Percentiles rank a stretch among this genome's conserved stretches.
Evolutionary conservation across 2,797 vertebrate species (phyloP).

Genomic region (Enteromius anoplus): DNA sequence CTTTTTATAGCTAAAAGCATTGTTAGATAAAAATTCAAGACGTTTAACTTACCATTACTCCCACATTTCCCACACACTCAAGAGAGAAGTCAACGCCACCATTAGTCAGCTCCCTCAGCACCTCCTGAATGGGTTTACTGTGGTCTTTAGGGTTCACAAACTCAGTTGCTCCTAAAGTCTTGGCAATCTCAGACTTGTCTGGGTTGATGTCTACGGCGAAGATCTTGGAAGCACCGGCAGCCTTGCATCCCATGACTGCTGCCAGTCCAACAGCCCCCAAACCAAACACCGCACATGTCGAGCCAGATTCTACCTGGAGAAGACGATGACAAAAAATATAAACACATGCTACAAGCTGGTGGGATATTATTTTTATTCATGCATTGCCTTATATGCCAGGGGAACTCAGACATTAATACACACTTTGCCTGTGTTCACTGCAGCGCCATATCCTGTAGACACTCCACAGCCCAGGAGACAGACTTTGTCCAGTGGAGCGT

Average conservation of each 20-base stretch:
- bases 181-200: conserved; percentile 75
- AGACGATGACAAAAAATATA: background rate
- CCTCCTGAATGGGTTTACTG: conserved; percentile 75
- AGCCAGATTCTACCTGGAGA: conserved; percentile 75
- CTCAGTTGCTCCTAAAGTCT: conserved; percentile 79
- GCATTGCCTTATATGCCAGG: background rate
- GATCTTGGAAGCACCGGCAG: conserved; percentile 75
- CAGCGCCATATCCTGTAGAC: conserved; percentile 83
- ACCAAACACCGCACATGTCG: conserved; percentile 76
- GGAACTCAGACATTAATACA: conserved; percentile 19
- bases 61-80: conserved; percentile 79
- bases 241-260: conserved; percentile 77
- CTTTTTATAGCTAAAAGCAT: background rate
- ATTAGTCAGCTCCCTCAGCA: conserved; percentile 76
- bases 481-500: conserved; percentile 79
- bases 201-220: conserved; percentile 77
- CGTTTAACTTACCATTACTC: conserved; percentile 78
- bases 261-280: conserved; percentile 80
- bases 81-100: conserved; percentile 79
- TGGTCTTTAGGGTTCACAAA: conserved; percentile 80
- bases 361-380: background rate
- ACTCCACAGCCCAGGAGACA: conserved; percentile 85
- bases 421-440: conserved; percentile 79
- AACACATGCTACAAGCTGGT: background rate
- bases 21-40: background rate